Conservation (phyloP, 2,888 invertebrate genomes). For the Hirtodrosophila trivittata region DNA sequence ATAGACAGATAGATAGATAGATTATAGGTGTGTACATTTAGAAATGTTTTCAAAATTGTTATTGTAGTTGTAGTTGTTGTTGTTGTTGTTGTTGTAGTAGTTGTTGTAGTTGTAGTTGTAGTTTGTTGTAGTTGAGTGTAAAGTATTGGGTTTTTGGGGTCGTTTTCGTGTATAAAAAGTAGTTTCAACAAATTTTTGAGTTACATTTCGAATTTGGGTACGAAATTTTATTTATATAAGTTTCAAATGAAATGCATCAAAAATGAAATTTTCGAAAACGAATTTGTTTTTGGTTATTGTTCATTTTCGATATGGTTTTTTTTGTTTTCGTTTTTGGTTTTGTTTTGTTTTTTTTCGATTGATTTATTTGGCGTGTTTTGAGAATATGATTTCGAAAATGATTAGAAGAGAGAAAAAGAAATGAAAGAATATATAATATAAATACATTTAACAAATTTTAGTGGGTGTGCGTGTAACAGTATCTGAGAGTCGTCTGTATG, state of each 20-base stretch:
- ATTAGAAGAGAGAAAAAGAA: conserved; percentile 83
- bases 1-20: conserved; percentile 34
- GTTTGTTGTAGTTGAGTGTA: conserved; percentile 52
- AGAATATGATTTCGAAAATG: conserved; percentile 76
- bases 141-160: conserved; percentile 35
- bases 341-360: conserved; percentile 1
- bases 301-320: conserved; percentile 14
- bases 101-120: conserved; percentile 51
- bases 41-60: conserved; percentile 27
- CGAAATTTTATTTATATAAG: conserved; percentile 50
- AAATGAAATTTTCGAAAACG: conserved; percentile 65
- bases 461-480: conserved; percentile 69
- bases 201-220: conserved; percentile 62
- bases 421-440: conserved; percentile 83
- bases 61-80: conserved; percentile 34
- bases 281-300: conserved; percentile 32
- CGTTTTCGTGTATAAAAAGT: conserved; percentile 7
- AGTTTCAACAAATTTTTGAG: conserved; percentile 27
- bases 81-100: conserved; percentile 54
- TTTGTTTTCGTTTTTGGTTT: conserved; percentile 42
- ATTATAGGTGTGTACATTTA: conserved; percentile 53
- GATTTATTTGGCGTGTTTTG: conserved; percentile 62
- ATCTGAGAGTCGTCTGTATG: conserved; percentile 21
- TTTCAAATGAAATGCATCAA: conserved; percentile 72
- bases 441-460: conserved; percentile 81